Conservation (phyloP, 2,797 vertebrate genomes). For the Lepilemur ruficaudatus region DNA sequence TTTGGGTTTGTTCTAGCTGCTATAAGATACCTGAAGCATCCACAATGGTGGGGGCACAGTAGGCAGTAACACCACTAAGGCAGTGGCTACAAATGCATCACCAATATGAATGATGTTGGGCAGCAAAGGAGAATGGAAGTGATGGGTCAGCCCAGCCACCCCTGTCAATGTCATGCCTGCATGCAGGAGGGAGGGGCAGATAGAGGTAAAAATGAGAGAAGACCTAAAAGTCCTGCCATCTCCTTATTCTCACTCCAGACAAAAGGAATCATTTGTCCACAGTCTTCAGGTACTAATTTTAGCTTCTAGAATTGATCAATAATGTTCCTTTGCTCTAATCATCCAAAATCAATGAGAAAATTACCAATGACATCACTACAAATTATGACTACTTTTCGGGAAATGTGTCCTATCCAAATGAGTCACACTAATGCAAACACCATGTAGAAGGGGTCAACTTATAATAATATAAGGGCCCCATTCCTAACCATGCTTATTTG, state of each 20-base stretch:
- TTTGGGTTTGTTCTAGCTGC: neutral
- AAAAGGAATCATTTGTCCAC: neutral
- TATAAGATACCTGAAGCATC: neutral
- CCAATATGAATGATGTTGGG: neutral
- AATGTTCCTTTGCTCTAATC: neutral
- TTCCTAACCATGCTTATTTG: neutral
- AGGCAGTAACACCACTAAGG: neutral
- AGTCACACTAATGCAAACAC: neutral
- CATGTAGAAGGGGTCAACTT: neutral
- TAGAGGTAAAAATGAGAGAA: neutral
- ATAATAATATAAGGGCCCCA: neutral
- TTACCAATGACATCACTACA: neutral
- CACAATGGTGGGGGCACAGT: rapidly evolving
- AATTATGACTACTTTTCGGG: slow-evolving; percentile 24
- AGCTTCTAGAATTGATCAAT: neutral
- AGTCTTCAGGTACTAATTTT: neutral
- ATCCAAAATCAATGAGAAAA: slow-evolving; percentile 35
- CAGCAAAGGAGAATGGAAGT: neutral
- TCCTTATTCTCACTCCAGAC: neutral
- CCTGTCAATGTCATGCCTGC: neutral
- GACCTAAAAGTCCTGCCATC: neutral
- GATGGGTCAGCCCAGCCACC: neutral
- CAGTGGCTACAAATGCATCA: neutral
- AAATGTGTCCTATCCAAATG: neutral
- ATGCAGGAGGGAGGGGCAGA: neutral